Evolutionary conservation across 2,888 invertebrate genomes (phyloP), one percentile per base, ranked within the genome.

Genomic region (Melipona beecheii): DNA sequence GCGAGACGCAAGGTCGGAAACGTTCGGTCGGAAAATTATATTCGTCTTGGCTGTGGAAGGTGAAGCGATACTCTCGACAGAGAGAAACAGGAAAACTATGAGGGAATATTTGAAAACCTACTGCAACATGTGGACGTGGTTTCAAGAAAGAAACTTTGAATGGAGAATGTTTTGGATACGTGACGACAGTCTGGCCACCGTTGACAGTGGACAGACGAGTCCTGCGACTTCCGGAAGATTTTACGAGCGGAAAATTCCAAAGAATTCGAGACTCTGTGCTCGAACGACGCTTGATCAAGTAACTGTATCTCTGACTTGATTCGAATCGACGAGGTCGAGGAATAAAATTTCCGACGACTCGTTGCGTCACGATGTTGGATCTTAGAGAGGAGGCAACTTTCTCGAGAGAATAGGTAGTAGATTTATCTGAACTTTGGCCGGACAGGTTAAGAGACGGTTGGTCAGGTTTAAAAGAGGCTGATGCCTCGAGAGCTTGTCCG

Each of bases 1-100:
- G 87, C 89, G 89, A 90, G 87, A 90, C 89, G 88, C 93, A 92
- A 93, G 93, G 93, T 87, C 90, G 74, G 27, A 1, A 27, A 27
- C 54, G 78, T 19, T 70, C 21, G 54, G 76, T 82, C 73, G 83
- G 85, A 87, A 88, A 87, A 88, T n/a, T n/a, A n/a, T n/a, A n/a
- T 90, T 84, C 80, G 77, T 76, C 50, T 66, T 75, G 72, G 1
- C 3, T 0, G 50, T 24, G 54, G 75, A 11, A 64, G 43, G 49
- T n/a, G 11, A 54, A 71, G 49, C 71, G 71, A 75, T 83, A 71
- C 74, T 58, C 17, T 19, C 66, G 49, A 21, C 49, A 43, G 54
- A 4, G 56, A 24, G 43, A 11, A 56, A 65, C 27, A 15, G 27
- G 69, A n/a, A 13, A n/a, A 13, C 11, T 3, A 43, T 43, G 0